A percentile compares a stretch with the other conserved stretches of the same genome.
Conservation (phyloP, 2,888 invertebrate genomes). For the Drosophila vallismaia region DNA sequence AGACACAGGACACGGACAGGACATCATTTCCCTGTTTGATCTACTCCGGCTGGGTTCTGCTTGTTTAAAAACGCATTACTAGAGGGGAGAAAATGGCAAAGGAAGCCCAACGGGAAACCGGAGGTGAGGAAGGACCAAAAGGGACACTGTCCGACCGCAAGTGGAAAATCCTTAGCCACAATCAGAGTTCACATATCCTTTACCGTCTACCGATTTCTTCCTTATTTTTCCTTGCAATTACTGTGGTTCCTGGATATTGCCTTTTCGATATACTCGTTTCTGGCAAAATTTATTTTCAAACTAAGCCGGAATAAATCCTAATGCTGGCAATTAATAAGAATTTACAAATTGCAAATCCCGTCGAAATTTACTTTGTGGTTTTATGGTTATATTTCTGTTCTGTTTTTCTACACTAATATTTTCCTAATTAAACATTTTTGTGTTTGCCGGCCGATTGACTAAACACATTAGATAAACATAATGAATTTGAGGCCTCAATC, state of each 20-base stretch:
- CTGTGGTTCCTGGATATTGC: slow-evolving; percentile 1
- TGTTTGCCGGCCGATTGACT: slow-evolving; percentile 23
- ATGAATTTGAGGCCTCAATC: slow-evolving; percentile 18
- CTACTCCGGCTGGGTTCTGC: slow-evolving; percentile 20
- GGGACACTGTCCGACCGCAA: slow-evolving; percentile 52
- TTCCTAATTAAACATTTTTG: slow-evolving; percentile 61
- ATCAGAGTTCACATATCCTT: slow-evolving; percentile 42
- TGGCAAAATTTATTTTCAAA: not conserved
- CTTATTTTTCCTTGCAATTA: slow-evolving; percentile 34
- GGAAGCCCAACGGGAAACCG: slow-evolving; percentile 20
- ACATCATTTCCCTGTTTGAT: slow-evolving; percentile 45
- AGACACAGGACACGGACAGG: slow-evolving; percentile 31
- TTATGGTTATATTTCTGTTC: not conserved
- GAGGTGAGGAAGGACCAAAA: slow-evolving; percentile 12
- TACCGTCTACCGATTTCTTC: not conserved
- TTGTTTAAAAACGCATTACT: slow-evolving; percentile 72
- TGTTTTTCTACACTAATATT: slow-evolving; percentile 25
- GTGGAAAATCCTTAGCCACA: slow-evolving; percentile 52
- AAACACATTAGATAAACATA: slow-evolving; percentile 35
- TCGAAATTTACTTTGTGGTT: slow-evolving; percentile 63
- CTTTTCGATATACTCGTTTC: not conserved
- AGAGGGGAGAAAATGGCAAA: slow-evolving; percentile 21
- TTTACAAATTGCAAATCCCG: slow-evolving; percentile 55
- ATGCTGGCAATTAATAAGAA: slow-evolving; percentile 58
- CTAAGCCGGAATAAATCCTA: slow-evolving; percentile 7